Base-by-base conservation (phyloP, 2,888 invertebrate species). In the Leptothorax acervorum region DNA sequence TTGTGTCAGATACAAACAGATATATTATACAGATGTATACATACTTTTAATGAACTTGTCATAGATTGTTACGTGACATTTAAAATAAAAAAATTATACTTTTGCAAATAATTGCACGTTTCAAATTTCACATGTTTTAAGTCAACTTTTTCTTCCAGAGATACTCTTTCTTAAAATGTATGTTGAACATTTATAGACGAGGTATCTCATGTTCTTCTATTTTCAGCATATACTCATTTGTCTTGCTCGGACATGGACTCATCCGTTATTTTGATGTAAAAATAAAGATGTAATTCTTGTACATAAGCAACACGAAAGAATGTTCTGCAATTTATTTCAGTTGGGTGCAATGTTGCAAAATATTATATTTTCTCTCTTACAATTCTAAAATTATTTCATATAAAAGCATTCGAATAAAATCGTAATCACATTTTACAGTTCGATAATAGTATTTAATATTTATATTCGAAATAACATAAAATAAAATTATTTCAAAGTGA, bases 201-300 rank as follows among this genome's bases (percentile, higher is more conserved):
- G 15, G 15, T 65, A 18, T 66, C 51, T 45, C 5, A 63, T 66
- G 12, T 66, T 65, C 3, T 51, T 66, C 12, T 76, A 11, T 66
- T 62, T 74, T 74, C 31, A 62, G 2, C n/a, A 76, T 51, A 51
- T 75, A 28, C 23, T 75, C 75, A n/a, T 75, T 75, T 65, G 48
- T 75, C 75, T 75, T 75, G 18, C 66, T 75, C 75, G 11, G 48
- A 66, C 66, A 75, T 48, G 11, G 15, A 45, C 75, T 75, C 75
- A 65, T 75, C 39, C 48, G 35, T 75, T 65, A 75, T 65, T 75
- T 48, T 51, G 75, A 65, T 66, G n/a, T 66, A 75, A 75, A 75
- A 75, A 75, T 75, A 65, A 73, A 73, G 42, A 63, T 57, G 31
- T 75, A 62, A 62, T 75, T 75, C 39, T 65, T 48, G 48, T 51